These are phyloP conservation scores for Alauda arvensis DNA, from an alignment of 2,797 vertebrate genomes.

Conservation along the genomic window DNA sequence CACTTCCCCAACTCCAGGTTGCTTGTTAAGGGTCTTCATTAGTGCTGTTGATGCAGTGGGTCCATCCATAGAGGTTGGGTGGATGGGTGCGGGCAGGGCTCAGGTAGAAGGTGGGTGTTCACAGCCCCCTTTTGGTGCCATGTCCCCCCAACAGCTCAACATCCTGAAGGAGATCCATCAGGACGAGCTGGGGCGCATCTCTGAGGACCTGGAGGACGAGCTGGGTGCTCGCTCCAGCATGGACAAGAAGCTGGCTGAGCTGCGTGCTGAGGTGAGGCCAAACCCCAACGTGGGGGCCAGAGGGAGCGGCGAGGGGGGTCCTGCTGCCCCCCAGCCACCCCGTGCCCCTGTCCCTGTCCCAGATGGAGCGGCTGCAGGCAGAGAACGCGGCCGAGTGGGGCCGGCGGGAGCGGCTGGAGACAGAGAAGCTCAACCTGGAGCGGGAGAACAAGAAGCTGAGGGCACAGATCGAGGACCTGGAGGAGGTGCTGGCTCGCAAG, in stretches of 20 bases:
- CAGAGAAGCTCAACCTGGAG: constrained; percentile 92
- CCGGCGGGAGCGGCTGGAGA: constrained; percentile 90
- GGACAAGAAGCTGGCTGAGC: constrained; percentile 95
- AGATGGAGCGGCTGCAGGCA: constrained; percentile 96
- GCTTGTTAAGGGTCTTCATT: neutral
- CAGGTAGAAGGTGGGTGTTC: neutral
- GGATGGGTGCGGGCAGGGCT: neutral
- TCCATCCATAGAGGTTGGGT: rapidly evolving
- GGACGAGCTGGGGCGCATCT: constrained; percentile 93
- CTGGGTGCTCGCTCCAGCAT: constrained; percentile 91
- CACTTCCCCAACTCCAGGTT: neutral
- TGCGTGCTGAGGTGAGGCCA: constrained; percentile 85
- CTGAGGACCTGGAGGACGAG: constrained; percentile 93
- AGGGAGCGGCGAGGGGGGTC: rapidly evolving
- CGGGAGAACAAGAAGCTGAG: constrained; percentile 95
- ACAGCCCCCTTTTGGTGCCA: neutral
- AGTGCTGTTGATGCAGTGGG: neutral
- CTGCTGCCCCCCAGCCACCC: neutral
- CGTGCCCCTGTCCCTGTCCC: neutral
- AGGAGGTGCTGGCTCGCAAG: constrained; percentile 88
- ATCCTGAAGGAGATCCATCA: constrained; percentile 94
- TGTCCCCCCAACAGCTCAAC: constrained; percentile 76
- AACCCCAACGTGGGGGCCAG: rapidly evolving
- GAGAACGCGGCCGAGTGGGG: constrained; percentile 96
- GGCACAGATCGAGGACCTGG: constrained; percentile 87